Percentiles rank a stretch among this genome's conserved stretches.
Evolutionary conservation across 2,797 vertebrate species (phyloP).

Genomic region (Mastacembelus armatus): DNA sequence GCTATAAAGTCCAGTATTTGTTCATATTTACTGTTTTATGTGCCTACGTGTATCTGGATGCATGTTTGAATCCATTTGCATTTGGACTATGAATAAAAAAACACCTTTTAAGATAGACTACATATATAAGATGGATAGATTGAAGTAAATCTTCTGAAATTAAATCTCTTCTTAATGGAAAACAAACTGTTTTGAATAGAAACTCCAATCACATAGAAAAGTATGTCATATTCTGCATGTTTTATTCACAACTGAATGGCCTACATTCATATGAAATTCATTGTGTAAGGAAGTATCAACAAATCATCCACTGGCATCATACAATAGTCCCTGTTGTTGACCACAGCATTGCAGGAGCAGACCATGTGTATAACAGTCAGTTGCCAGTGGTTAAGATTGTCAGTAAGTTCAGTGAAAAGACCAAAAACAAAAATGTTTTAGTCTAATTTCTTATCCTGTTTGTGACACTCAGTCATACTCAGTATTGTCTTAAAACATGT

Average conservation of each 20-base stretch:
- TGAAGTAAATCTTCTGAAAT: not conserved
- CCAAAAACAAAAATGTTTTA: not conserved
- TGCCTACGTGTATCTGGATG: too few relatives aligned
- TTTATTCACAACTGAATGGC: not conserved
- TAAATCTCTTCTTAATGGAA: not conserved
- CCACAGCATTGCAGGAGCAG: constrained; percentile 2
- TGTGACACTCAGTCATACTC: too few relatives aligned
- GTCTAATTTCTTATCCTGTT: too few relatives aligned
- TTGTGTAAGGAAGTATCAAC: constrained; percentile 32
- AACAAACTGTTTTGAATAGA: too few relatives aligned
- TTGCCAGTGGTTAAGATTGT: not conserved
- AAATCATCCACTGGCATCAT: not conserved
- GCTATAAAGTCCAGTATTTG: constrained; percentile 2
- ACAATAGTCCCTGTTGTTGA: not conserved
- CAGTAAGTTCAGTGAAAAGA: not conserved
- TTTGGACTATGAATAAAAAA: not conserved
- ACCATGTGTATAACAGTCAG: not conserved
- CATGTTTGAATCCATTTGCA: not conserved
- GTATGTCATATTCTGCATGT: too few relatives aligned
- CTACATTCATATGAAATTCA: not conserved
- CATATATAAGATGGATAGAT: not conserved
- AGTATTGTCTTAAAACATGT: too few relatives aligned
- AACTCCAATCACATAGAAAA: too few relatives aligned
- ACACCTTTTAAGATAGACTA: too few relatives aligned
- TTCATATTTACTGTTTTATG: constrained; percentile 4